These are phyloP conservation scores for Pseudonaja textilis DNA, from an alignment of 2,113 vertebrate genomes.

Conservation along the genomic window DNA sequence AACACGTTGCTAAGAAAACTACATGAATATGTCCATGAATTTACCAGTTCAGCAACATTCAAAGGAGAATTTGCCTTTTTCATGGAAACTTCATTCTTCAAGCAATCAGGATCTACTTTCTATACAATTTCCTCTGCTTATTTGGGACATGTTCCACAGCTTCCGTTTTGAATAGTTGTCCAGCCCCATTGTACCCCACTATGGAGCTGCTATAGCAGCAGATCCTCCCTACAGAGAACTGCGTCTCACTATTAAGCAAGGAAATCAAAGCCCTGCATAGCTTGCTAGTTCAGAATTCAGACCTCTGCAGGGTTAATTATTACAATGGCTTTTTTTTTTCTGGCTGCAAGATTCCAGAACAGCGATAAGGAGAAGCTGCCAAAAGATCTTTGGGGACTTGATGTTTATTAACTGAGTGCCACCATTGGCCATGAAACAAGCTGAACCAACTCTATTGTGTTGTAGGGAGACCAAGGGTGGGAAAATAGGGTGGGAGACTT, in stretches of 20 bases:
- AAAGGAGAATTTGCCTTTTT: background rate
- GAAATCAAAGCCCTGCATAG: background rate
- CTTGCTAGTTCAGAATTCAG: background rate
- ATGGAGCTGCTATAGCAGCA: background rate
- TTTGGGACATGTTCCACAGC: background rate
- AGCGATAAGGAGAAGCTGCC: slow-evolving; percentile 10
- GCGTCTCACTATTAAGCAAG: background rate
- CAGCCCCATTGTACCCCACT: background rate
- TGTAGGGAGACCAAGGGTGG: slow-evolving; percentile 13
- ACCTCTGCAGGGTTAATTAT: slow-evolving; percentile 31
- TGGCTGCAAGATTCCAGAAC: slow-evolving; percentile 25
- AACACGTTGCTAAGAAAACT: background rate
- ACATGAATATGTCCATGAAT: background rate
- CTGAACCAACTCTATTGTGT: slow-evolving; percentile 1
- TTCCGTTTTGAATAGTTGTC: background rate
- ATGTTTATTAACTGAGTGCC: slow-evolving; percentile 18
- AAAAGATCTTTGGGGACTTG: slow-evolving; percentile 18
- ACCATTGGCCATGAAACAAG: background rate
- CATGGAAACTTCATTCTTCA: background rate
- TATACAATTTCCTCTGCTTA: background rate
- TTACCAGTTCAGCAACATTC: background rate
- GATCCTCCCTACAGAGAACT: background rate
- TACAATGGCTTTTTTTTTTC: slow-evolving; percentile 8
- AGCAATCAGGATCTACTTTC: background rate
- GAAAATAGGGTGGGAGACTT: background rate